Base-by-base conservation (phyloP, 2,113 vertebrate species). In the Bubalus kerabau region DNA sequence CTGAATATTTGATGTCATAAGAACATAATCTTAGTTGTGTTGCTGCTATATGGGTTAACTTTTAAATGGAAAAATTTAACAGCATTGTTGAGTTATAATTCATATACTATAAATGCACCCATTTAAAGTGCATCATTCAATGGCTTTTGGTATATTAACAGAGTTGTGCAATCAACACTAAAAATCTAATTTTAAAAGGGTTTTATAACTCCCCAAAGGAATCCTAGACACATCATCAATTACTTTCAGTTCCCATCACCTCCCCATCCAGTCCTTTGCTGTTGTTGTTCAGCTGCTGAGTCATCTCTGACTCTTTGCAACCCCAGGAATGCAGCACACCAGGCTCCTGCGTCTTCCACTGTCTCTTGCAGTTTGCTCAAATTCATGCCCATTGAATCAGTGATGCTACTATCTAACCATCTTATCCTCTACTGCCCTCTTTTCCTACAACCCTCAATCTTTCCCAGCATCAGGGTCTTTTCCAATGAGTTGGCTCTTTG, bases 101-200 rank as follows among this genome's bases (percentile, higher is more conserved):
- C 32, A 90, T 16, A 52, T 90, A 90, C 21, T 9, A 89, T 40
- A 52, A 76, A 89, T 64, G 54, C 15, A 91, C 40, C 23, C 21
- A 94, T 46, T 62, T 76, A 85, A 95, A 96, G 57, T 93, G 3
- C 23, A 76, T 60, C 2, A 6, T 24, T 85, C 13, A 74, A 14
- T 54, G 57, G 6, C 14, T 91, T 93, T 88, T 87, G 86, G 28
- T 36, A 50, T 56, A 62, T 52, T 85, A 86, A 60, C 13, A 64
- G 56, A 87, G 3, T n/a, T 78, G 64, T 50, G 15, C 3, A 30
- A 64, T 30, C 36, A 76, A 81, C 32, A 82, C 78, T 43, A 71
- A 11, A 11, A 85, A 59, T 56, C 23, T 62, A 93, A 85, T 74
- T 95, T 94, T 80, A 89, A 86, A 96, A 96, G 46, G 56, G 89